Percentiles rank a stretch among this genome's conserved stretches.
phyloP scores from a whole-genome alignment of 2,113 vertebrate species.

The Engystomops pustulosus region DNA sequence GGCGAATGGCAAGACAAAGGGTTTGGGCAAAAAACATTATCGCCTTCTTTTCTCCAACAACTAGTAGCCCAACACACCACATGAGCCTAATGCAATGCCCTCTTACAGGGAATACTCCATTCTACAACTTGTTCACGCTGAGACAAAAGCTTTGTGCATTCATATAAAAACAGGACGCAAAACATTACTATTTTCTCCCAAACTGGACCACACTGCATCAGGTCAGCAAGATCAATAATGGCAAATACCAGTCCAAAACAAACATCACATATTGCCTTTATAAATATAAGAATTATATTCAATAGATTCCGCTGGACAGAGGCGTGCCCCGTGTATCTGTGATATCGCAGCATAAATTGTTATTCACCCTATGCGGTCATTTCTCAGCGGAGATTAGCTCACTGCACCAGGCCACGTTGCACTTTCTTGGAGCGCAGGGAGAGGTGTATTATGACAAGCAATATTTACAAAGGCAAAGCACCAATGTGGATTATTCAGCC shows the following conservation, averaged over 20 bases:
- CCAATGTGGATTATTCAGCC: slow-evolving; percentile 2
- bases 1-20: no score
- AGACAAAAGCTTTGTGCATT: background rate
- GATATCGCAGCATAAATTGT: background rate
- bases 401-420: background rate
- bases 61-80: no score
- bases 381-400: slow-evolving; percentile 10
- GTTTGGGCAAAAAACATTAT: no score
- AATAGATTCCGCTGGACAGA: background rate
- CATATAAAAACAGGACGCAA: background rate
- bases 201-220: background rate
- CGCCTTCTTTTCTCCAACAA: no score
- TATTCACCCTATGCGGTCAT: background rate
- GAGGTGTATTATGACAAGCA: slow-evolving; percentile 11
- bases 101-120: no score
- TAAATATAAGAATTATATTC: background rate
- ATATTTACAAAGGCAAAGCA: background rate
- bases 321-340: background rate
- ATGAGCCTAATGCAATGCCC: no score
- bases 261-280: background rate
- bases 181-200: background rate
- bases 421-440: slow-evolving; percentile 3
- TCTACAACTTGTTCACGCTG: background rate
- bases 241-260: background rate
- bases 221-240: background rate